Evolutionary conservation across 2,113 vertebrate genomes (phyloP), one percentile per base, ranked within the genome.

Genomic region (Osmerus mordax): DNA sequence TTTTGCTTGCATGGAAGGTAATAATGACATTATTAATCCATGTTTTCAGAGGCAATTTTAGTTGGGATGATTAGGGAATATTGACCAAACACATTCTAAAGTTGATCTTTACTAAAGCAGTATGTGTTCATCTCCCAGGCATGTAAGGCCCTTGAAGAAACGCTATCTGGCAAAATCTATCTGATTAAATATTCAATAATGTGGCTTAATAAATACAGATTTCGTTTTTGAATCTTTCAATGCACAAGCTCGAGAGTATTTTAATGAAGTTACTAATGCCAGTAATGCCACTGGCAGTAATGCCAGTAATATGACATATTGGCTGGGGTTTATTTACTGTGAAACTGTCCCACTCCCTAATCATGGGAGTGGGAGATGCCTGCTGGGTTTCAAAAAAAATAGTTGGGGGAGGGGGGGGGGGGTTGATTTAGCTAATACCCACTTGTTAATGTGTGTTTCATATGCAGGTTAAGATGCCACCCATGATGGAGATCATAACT

Each of bases 401-500:
- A 14, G 8, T 21, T 18, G 32, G 55, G 21, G 54, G 53, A 15
- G 67, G 19, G 18, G 29, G 54, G 53, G 18, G 67, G 19, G 18
- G 29, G 1, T 67, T 67, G 36, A 13, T 55, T 67, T n/a, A 29
- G 6, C 47, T 56, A 41, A 23, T 56, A 14, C 63, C 18, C 51
- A 58, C 55, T 29, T 56, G 6, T 81, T 4, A 47, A 47, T 29
- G 13, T 19, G 21, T 36, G 55, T 62, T 41, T 84, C 72, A 92
- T 84, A 85, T 85, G 65, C 91, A 99, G 97, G 94, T 99, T 73
- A 99, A 98, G 89, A 93, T 99, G 84, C 97, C 97, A 32, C 95
- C 97, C 3, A 98, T 98, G 97, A 98, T 99, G 94, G 97, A 99
- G 92, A 99, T 99, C 76, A 99, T 99, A 87, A 99, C 96, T 0